phyloP scores from a whole-genome alignment of 2,888 invertebrate species.

The Oscheius myriophilus region DNA sequence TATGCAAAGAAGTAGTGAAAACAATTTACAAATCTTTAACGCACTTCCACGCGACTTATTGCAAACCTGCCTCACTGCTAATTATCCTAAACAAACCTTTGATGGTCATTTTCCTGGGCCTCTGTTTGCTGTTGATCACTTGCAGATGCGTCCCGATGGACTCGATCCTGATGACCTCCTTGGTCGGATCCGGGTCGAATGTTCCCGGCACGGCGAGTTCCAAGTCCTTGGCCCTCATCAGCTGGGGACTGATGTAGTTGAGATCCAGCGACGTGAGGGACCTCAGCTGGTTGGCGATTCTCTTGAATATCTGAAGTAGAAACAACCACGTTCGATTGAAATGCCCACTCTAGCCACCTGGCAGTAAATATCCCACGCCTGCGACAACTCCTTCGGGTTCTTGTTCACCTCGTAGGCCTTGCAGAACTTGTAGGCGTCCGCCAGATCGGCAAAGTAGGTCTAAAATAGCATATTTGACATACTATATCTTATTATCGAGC shows the following conservation, averaged over 20 bases:
- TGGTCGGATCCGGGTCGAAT: conserved; percentile 92
- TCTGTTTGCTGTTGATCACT: conserved; percentile 96
- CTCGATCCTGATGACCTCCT: conserved; percentile 78
- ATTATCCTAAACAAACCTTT: no score
- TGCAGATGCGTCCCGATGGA: conserved; percentile 62
- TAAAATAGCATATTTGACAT: no score
- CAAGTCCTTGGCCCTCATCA: conserved; percentile 77
- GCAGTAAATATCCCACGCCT: conserved; percentile 98
- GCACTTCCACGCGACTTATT: no score
- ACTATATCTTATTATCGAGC: no score
- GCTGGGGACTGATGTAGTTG: conserved; percentile 92
- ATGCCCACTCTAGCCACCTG: conserved; percentile 73
- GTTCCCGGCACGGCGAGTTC: conserved; percentile 97
- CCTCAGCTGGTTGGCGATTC: conserved; percentile 93
- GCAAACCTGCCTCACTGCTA: no score
- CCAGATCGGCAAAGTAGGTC: conserved; percentile 92
- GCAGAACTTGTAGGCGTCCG: conserved; percentile 95
- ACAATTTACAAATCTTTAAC: no score
- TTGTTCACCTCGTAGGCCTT: conserved; percentile 85
- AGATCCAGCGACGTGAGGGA: conserved; percentile 73
- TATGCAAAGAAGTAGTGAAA: no score
- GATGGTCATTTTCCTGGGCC: conserved; percentile 92
- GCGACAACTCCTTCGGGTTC: conserved; percentile 87
- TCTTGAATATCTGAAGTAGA: conserved; percentile 81
- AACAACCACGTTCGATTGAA: not conserved